phyloP scores from a whole-genome alignment of 2,888 invertebrate species.

The Pediacus dermestoides region DNA sequence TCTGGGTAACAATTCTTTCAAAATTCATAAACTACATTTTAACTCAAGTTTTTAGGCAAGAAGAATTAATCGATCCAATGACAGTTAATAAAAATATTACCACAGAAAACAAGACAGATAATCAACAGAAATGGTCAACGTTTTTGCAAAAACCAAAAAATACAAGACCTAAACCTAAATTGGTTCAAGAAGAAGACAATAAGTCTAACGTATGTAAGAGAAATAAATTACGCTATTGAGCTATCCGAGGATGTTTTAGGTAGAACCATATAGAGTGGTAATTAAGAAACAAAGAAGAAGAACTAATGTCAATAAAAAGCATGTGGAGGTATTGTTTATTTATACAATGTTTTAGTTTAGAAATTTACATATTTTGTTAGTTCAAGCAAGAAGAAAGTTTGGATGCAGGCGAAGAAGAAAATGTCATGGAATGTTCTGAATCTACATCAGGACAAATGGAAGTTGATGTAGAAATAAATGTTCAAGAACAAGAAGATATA shows the following conservation, averaged over 20 bases:
- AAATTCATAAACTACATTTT: too few relatives aligned
- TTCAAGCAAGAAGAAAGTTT: slow-evolving; percentile 12
- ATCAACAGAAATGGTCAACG: slow-evolving; percentile 66
- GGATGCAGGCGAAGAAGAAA: slow-evolving; percentile 8
- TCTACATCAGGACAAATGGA: slow-evolving; percentile 13
- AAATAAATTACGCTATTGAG: not conserved
- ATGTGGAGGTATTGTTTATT: slow-evolving; percentile 3
- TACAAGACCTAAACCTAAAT: slow-evolving; percentile 56
- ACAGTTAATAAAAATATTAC: not conserved
- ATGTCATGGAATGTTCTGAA: slow-evolving; percentile 8
- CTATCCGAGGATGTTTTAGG: slow-evolving; percentile 29
- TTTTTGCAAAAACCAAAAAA: slow-evolving; percentile 72
- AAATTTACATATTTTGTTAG: not conserved
- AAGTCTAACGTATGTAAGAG: slow-evolving; percentile 24
- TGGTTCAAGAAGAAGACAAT: slow-evolving; percentile 35
- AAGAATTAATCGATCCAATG: slow-evolving; percentile 16
- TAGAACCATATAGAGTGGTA: slow-evolving; percentile 42
- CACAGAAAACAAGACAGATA: slow-evolving; percentile 33
- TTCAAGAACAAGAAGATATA: slow-evolving; percentile 15
- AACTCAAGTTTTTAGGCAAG: slow-evolving; percentile 18
- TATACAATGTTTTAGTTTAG: slow-evolving; percentile 1
- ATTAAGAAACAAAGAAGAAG: slow-evolving; percentile 44
- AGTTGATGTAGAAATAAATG: slow-evolving; percentile 16
- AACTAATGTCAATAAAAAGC: slow-evolving; percentile 1
- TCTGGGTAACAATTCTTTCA: slow-evolving; percentile 20